A percentile compares a stretch with the other conserved stretches of the same genome.
Conservation (phyloP, 2,113 vertebrate genomes). For the Misgurnus anguillicaudatus region DNA sequence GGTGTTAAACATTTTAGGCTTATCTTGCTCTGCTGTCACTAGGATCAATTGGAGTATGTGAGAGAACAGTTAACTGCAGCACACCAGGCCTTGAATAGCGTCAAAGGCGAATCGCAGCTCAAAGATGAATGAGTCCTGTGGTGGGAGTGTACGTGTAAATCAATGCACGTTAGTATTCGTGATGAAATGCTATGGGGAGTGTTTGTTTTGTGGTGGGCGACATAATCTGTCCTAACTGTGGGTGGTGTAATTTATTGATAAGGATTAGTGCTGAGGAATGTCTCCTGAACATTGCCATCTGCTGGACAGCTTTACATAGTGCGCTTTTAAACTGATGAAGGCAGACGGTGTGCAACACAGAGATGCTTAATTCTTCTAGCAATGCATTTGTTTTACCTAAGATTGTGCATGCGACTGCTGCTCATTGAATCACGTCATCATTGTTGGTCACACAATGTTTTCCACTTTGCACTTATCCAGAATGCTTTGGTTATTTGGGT, state of each 20-base stretch:
- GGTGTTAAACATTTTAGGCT: not conserved
- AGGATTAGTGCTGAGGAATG: constrained; percentile 59
- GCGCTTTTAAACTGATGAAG: constrained; percentile 1
- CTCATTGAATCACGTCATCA: too few relatives aligned
- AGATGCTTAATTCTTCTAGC: not conserved
- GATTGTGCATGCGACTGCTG: too few relatives aligned
- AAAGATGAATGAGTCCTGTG: not conserved
- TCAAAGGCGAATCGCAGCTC: constrained; percentile 23
- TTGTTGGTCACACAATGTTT: too few relatives aligned
- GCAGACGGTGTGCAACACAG: not conserved
- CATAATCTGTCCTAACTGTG: not conserved
- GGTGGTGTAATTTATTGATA: not conserved
- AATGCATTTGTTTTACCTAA: not conserved
- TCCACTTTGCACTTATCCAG: constrained; percentile 18
- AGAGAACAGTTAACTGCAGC: constrained; percentile 36
- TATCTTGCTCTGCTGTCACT: too few relatives aligned
- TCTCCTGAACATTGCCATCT: constrained; percentile 66
- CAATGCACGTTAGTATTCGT: constrained; percentile 69
- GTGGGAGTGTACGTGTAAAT: constrained; percentile 9
- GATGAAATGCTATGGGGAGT: constrained; percentile 65
- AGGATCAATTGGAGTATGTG: not conserved
- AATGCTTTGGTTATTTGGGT: constrained; percentile 59
- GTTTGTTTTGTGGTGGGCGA: constrained; percentile 61
- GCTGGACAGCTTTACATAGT: constrained; percentile 58
- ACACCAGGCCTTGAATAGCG: constrained; percentile 23